Evolutionary conservation across 2,113 vertebrate genomes (phyloP).

Genomic region (Ophthalmolycus amberensis): DNA sequence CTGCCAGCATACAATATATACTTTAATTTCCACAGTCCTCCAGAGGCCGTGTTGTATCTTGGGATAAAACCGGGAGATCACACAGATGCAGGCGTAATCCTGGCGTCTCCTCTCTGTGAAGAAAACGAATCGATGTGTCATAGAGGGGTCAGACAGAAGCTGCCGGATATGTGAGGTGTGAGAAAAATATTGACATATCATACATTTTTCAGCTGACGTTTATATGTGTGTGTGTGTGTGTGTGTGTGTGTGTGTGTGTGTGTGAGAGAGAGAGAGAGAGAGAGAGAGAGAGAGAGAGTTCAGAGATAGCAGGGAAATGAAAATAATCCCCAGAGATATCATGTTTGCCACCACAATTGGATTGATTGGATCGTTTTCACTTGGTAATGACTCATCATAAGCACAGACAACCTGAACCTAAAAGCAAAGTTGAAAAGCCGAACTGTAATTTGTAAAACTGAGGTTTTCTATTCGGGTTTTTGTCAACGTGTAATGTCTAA

Average conservation of each 20-base stretch:
- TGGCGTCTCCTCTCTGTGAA: conserved; percentile 13
- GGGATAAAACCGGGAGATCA: conserved; percentile 34
- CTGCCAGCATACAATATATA: conserved; percentile 27
- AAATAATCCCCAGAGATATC: not conserved
- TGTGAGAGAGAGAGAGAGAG: not conserved
- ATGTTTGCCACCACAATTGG: not conserved
- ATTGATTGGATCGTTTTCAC: not conserved
- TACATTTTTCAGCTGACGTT: not conserved
- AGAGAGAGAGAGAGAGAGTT: not conserved
- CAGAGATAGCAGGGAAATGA: not conserved
- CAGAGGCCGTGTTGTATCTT: conserved; percentile 2
- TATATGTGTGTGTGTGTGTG: not conserved
- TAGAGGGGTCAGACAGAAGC: conserved; percentile 19
- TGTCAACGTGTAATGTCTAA: not conserved
- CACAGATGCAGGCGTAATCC: conserved; percentile 20
- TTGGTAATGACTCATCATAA: not conserved
- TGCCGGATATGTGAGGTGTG: conserved; percentile 26
- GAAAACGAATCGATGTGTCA: conserved; percentile 28
- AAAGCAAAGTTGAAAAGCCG: not conserved
- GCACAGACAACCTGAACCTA: not conserved
- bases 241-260: not conserved
- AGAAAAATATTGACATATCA: conserved; percentile 13
- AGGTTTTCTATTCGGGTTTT: not conserved
- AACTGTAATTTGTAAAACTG: not conserved
- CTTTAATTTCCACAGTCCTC: conserved; percentile 27